phyloP scores from a whole-genome alignment of 2,888 invertebrate species.

The Drosophila pegasa region DNA sequence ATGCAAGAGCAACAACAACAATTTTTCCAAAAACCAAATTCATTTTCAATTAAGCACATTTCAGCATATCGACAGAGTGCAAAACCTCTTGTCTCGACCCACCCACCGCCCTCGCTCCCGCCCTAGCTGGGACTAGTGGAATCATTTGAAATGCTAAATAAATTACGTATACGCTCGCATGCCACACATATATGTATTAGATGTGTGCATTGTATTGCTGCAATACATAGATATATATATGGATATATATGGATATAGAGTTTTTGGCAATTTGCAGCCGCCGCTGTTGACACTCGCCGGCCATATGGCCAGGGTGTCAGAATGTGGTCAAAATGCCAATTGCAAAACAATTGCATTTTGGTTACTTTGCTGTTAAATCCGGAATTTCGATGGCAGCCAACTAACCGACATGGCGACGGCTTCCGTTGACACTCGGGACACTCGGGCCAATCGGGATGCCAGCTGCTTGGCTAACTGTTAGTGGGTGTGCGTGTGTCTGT shows the following conservation, averaged over 20 bases:
- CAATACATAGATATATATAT: constrained; percentile 26
- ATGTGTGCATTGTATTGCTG: constrained; percentile 2
- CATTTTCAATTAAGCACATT: constrained; percentile 83
- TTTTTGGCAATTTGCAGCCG: constrained; percentile 73
- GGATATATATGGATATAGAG: constrained; percentile 52
- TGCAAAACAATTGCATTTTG: constrained; percentile 83
- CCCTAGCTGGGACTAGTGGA: constrained; percentile 26
- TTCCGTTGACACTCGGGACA: constrained; percentile 69
- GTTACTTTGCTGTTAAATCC: constrained; percentile 81
- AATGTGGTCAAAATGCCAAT: constrained; percentile 83
- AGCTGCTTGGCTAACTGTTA: constrained; percentile 42
- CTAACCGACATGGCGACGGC: constrained; percentile 69
- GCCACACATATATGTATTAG: background rate
- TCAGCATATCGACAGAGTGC: constrained; percentile 73
- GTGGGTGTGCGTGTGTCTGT: background rate
- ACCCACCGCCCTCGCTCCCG: background rate
- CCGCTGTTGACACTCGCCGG: constrained; percentile 67
- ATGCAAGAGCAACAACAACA: constrained; percentile 36
- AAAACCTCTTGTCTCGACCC: background rate
- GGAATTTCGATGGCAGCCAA: constrained; percentile 79
- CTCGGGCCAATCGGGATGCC: constrained; percentile 15
- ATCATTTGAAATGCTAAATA: constrained; percentile 75
- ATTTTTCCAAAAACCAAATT: constrained; percentile 76
- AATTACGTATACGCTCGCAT: constrained; percentile 64
- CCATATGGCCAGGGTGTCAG: constrained; percentile 77